Evolutionary conservation across 1,140 invertebrate genomes (phyloP), one percentile per base, ranked within the genome.

Genomic region (Saccostrea cuccullata): DNA sequence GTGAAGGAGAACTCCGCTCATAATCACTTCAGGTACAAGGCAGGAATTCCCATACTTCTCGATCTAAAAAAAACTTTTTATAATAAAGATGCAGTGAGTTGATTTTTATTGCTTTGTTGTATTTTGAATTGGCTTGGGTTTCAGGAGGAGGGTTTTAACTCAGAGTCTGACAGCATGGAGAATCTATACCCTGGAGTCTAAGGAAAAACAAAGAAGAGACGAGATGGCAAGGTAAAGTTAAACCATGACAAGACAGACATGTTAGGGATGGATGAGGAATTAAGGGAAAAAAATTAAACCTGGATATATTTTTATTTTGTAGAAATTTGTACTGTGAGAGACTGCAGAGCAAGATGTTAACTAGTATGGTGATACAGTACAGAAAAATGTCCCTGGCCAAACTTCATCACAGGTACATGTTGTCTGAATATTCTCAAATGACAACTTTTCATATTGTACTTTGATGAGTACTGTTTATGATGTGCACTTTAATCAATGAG

Each of bases 1-100:
- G 86, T 91, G 1, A 92, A 92, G 55, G 88, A 92, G 20, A 90
- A 92, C 73, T 88, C 88, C 23, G 91, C 91, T 23, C 88, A 92
- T 56, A 77, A 70, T 85, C 87, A 92, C 55, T 89, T 86, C 23
- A 92, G 90, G 91, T 91, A 77, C 20, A 36, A 26, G n/a, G 6
- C 47, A 47, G 47, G 47, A 47, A 47, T 47, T 6, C 47, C 6
- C 47, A 47, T 47, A 47, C 9, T 6, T 47, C 47, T 47, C 0
- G 6, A 47, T 0, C n/a, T 36, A 36, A 36, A 47, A 47, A 2
- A 47, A 47, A 2, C 5, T 47, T 47, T 3, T 47, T 47, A 47
- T 47, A 6, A 47, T 6, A 3, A 47, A 47, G 47, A 47, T 64
- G 58, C 17, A 20, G 58, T 17, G 58, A 64, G n/a, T 6, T 17